These are phyloP conservation scores for Drosophila obscura DNA, from an alignment of 1,140 invertebrate genomes.

Conservation along the genomic window DNA sequence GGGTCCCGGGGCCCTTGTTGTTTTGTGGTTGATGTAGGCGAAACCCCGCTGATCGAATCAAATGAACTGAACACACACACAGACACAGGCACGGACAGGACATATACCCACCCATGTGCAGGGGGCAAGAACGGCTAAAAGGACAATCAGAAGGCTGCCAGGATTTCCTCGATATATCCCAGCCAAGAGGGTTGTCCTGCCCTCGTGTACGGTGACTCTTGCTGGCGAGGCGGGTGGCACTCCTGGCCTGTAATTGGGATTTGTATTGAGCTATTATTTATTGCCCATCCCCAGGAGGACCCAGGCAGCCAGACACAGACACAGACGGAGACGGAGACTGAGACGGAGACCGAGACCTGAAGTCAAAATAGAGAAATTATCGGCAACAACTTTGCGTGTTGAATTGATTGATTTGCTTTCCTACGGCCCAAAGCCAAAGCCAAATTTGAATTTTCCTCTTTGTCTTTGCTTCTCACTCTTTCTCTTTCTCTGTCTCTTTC, in stretches of 20 bases:
- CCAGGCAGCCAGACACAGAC: not conserved
- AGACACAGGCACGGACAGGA: conserved; percentile 7
- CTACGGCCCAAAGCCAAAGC: conserved; percentile 12
- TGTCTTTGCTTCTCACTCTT: conserved; percentile 27
- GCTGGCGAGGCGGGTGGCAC: conserved; percentile 72
- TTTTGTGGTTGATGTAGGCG: conserved; percentile 70
- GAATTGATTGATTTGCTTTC: conserved; percentile 77
- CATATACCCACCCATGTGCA: conserved; percentile 3
- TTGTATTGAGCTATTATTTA: conserved; percentile 83
- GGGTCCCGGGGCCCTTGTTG: conserved; percentile 33
- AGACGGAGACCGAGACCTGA: too few species aligned
- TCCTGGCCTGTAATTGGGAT: conserved; percentile 76
- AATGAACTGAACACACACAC: conserved; percentile 73
- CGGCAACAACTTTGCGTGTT: conserved; percentile 75
- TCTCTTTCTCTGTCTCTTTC: conserved; percentile 24
- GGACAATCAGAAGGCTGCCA: conserved; percentile 69
- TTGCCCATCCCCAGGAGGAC: conserved; percentile 46
- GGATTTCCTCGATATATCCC: conserved; percentile 45
- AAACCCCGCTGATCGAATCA: conserved; percentile 83
- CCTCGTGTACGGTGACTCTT: conserved; percentile 20
- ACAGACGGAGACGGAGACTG: too few species aligned
- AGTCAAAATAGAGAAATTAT: conserved; percentile 82
- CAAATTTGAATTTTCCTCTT: conserved; percentile 44
- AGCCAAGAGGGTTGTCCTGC: conserved; percentile 50
- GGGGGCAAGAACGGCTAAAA: conserved; percentile 67